These are phyloP conservation scores for Tiliqua scincoides DNA, from an alignment of 2,113 vertebrate species.

Conservation along the genomic window DNA sequence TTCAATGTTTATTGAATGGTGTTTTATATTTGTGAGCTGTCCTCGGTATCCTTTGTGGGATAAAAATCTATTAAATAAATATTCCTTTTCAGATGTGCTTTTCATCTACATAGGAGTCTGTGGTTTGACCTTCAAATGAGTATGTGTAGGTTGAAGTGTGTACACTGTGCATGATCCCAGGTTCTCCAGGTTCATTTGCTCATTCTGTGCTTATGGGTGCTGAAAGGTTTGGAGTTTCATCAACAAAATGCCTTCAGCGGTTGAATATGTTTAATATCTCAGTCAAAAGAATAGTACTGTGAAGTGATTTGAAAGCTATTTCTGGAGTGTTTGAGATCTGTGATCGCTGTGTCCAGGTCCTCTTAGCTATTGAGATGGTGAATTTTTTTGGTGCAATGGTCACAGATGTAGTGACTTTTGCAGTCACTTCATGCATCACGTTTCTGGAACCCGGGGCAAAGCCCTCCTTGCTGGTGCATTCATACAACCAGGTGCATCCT, in stretches of 20 bases:
- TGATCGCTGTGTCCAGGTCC: not conserved
- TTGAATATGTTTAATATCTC: not conserved
- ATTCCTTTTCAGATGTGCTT: too few species aligned
- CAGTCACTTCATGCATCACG: too few species aligned
- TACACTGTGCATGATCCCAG: not conserved
- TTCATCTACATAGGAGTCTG: not conserved
- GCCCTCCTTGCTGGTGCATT: too few species aligned
- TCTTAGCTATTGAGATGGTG: not conserved
- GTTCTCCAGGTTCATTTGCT: not conserved
- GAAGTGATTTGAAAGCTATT: not conserved
- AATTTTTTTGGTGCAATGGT: not conserved
- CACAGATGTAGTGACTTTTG: not conserved
- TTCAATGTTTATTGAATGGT: too few species aligned
- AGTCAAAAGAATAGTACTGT: not conserved
- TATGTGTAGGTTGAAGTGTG: not conserved
- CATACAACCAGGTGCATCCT: too few species aligned
- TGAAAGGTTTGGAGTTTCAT: not conserved
- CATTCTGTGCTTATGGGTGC: not conserved
- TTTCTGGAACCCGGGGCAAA: too few species aligned
- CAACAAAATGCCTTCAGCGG: not conserved
- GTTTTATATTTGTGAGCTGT: too few species aligned
- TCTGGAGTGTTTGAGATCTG: not conserved
- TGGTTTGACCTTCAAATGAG: not conserved
- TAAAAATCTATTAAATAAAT: too few species aligned
- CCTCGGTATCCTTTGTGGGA: too few species aligned